phyloP scores from a whole-genome alignment of 1,140 invertebrate genomes.

The Yoshiicerus persimilis region DNA sequence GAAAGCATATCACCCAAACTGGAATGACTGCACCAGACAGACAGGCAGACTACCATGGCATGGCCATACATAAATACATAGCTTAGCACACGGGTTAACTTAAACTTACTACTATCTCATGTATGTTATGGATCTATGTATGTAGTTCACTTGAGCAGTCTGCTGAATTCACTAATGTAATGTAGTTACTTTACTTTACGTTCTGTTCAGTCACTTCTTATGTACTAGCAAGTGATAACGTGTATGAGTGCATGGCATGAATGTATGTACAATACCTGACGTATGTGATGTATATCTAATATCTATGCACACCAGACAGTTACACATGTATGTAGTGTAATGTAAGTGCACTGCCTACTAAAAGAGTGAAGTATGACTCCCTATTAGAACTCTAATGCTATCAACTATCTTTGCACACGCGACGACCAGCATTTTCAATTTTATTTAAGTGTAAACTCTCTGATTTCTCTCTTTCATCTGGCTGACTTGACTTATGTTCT shows the following conservation, averaged over 20 bases:
- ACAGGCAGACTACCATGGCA: not conserved
- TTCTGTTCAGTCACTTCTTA: not conserved
- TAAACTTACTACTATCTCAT: too few species aligned
- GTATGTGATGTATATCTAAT: not conserved
- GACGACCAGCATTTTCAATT: conserved; percentile 1
- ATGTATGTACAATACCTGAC: too few species aligned
- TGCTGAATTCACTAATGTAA: not conserved
- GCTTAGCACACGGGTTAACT: too few species aligned
- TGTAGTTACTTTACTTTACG: not conserved
- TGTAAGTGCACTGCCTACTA: too few species aligned
- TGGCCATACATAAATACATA: not conserved
- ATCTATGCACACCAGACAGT: not conserved
- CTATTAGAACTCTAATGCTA: not conserved
- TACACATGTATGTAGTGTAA: too few species aligned
- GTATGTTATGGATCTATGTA: not conserved
- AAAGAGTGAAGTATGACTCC: too few species aligned
- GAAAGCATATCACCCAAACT: not conserved
- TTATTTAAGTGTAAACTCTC: conserved; percentile 23
- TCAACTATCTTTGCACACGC: not conserved
- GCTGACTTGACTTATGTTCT: conserved; percentile 18
- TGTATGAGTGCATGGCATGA: too few species aligned
- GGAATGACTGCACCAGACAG: not conserved
- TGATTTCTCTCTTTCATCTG: conserved; percentile 17
- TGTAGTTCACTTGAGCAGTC: not conserved
- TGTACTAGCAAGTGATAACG: not conserved